Evolutionary conservation across 2,888 invertebrate species (phyloP).

Genomic region (Macrosiphum euphorbiae): DNA sequence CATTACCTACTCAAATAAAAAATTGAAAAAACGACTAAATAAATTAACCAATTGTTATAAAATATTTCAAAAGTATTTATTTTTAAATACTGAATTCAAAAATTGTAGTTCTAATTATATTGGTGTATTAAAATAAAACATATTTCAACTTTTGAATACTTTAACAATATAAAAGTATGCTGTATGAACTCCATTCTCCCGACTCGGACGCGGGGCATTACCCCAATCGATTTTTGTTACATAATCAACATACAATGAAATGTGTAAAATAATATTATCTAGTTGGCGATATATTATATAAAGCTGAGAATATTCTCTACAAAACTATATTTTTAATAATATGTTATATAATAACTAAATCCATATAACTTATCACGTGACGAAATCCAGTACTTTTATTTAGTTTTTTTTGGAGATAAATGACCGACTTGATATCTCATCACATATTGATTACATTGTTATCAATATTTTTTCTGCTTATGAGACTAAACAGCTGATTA

Average conservation of each 20-base stretch:
- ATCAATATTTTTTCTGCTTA: not conserved
- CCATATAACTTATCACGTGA: not conserved
- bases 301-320: not conserved
- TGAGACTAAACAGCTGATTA: not conserved
- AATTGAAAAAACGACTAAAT: not conserved
- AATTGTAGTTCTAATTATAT: not conserved
- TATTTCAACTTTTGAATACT: not conserved
- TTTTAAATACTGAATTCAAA: not conserved
- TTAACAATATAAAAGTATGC: not conserved
- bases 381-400: not conserved
- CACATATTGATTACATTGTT: not conserved
- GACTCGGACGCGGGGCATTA: not conserved
- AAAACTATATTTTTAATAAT: not conserved
- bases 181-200: not conserved
- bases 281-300: not conserved
- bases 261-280: slow-evolving; percentile 1
- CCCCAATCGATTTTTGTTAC: not conserved
- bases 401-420: not conserved
- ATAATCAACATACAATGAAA: not conserved
- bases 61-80: too few relatives aligned
- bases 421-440: not conserved
- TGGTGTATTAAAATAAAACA: not conserved
- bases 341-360: not conserved
- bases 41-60: not conserved
- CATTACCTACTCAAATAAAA: not conserved